phyloP scores from a whole-genome alignment of 1,140 invertebrate genomes.

The Drosophila tsacasi region DNA sequence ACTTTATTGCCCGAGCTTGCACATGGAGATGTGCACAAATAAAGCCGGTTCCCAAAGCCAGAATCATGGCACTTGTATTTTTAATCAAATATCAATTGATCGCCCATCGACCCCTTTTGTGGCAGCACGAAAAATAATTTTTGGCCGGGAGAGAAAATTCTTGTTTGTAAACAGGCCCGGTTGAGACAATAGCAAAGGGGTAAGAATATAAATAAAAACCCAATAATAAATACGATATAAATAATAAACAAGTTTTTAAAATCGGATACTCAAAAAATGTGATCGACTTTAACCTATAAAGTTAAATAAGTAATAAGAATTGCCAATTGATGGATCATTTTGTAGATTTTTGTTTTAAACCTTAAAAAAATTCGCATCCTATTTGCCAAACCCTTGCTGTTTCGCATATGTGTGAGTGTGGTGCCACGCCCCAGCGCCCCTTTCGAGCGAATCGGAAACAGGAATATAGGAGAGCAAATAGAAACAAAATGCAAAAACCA shows the following conservation, averaged over 20 bases:
- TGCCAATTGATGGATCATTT: neutral
- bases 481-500: slow-evolving; percentile 38
- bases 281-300: neutral
- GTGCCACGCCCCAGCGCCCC: slow-evolving; percentile 37
- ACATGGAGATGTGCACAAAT: slow-evolving; percentile 23
- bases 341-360: neutral
- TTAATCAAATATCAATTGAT: slow-evolving; percentile 76
- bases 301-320: neutral
- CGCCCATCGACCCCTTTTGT: slow-evolving; percentile 23
- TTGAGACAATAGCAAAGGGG: neutral
- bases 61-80: slow-evolving; percentile 46
- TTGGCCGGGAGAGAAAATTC: slow-evolving; percentile 6
- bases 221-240: neutral
- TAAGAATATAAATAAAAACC: neutral
- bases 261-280: neutral
- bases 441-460: slow-evolving; percentile 22
- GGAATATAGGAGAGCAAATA: slow-evolving; percentile 32
- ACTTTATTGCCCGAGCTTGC: neutral
- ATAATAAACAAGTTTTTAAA: neutral
- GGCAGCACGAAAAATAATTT: slow-evolving; percentile 41
- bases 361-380: neutral
- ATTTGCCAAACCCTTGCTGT: neutral
- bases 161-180: neutral
- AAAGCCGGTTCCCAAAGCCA: slow-evolving; percentile 31
- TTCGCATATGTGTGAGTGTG: slow-evolving; percentile 4